Evolutionary conservation across 1,140 invertebrate genomes (phyloP).

Genomic region (Hirudo medicinalis): DNA sequence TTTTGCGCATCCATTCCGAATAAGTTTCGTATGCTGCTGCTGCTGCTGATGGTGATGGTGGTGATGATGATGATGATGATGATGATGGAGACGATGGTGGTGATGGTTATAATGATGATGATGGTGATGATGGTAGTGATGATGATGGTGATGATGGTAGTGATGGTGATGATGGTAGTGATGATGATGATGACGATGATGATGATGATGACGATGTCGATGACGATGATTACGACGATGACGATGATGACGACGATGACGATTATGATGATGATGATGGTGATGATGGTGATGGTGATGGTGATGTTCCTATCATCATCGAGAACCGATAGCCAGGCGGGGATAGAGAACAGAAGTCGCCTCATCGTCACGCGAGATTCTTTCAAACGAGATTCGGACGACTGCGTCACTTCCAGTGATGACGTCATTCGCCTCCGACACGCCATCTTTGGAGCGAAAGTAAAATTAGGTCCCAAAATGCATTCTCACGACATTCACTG

Average conservation of each 20-base stretch:
- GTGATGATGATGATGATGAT: conserved; percentile 8
- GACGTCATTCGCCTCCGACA: too few species aligned
- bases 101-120: conserved; percentile 12
- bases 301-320: neutral
- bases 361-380: too few species aligned
- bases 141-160: conserved; percentile 15
- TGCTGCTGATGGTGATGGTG: neutral
- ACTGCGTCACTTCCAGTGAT: too few species aligned
- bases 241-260: conserved; percentile 7
- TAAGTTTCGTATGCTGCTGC: too few species aligned
- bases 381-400: too few species aligned
- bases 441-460: too few species aligned
- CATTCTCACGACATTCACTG: too few species aligned
- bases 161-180: neutral
- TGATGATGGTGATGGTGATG: conserved; percentile 16
- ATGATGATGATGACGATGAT: conserved; percentile 12
- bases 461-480: too few species aligned
- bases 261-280: conserved; percentile 14
- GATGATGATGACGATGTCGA: neutral
- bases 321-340: too few species aligned
- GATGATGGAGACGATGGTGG: conserved; percentile 8
- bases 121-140: conserved; percentile 15
- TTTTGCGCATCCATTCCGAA: too few species aligned
- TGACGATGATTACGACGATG: conserved; percentile 7
- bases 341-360: too few species aligned